Base-by-base conservation (phyloP, 2,797 vertebrate genomes). In the Nannoperca australis region DNA sequence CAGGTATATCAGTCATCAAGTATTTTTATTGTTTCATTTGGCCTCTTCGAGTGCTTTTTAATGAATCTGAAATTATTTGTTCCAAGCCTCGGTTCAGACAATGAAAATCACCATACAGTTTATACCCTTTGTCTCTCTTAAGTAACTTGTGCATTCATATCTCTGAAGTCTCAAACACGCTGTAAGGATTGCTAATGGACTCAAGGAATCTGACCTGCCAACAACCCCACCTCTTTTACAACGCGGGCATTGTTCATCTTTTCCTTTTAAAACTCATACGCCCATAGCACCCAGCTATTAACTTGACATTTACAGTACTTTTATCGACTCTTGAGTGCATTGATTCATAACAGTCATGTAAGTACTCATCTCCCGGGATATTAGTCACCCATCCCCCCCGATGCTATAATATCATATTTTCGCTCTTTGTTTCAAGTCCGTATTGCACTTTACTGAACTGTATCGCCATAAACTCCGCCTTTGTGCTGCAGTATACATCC, bases 271-370 rank as follows among this genome's bases (percentile, higher is more conserved):
- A 91, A 87, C 77, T 87, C 76, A 75, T 87, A 80, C 78, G 59
- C 73, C 66, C 83, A 82, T 79, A 78, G 75, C 84, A 87, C 76
- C 60, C 69, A 40, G 85, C 88, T 88, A 90, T 91, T 93, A 91
- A 90, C 85, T 80, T 91, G 88, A 92, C 90, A 85, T 92, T 92
- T 91, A 93, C 88, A 85, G 85, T 92, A 88, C 79, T 94, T 93
- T 93, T 92, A 93, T 91, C 82, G 80, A 91, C 89, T 89, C 85
- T 79, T 82, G 83, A 91, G 91, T 87, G 85, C 90, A 89, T 93
- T 93, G 92, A 94, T 92, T 94, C 91, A 95, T 92, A 92, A 92
- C 90, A 91, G 84, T 87, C 93, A 84, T 85, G 88, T 81, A 86
- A 88, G 76, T 83, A 83, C 86, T 90, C 84, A 90, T 92, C 87